A percentile compares a stretch with the other conserved stretches of the same genome.
phyloP scores from a whole-genome alignment of 2,888 invertebrate genomes.

The Acleris cristana region DNA sequence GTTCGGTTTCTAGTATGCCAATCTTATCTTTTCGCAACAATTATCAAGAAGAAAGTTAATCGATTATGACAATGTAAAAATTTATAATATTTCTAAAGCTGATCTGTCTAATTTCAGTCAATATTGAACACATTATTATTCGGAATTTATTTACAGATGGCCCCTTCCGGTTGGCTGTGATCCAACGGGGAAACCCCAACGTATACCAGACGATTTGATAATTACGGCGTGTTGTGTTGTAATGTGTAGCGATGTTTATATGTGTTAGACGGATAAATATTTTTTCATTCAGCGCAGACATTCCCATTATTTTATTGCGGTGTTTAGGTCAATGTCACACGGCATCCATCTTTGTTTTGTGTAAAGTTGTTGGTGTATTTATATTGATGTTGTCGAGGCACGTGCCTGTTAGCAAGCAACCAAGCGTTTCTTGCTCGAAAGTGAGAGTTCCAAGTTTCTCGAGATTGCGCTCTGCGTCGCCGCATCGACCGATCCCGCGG shows the following conservation, averaged over 20 bases:
- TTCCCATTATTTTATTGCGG: constrained; percentile 32
- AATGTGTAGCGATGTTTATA: constrained; percentile 55
- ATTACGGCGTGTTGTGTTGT: constrained; percentile 71
- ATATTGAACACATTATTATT: constrained; percentile 60
- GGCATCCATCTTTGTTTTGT: constrained; percentile 59
- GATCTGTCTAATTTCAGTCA: constrained; percentile 23
- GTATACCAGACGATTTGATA: constrained; percentile 78
- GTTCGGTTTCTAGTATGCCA: no score
- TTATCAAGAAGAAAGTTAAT: no score
- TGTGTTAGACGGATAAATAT: constrained; percentile 40
- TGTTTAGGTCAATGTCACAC: constrained; percentile 59
- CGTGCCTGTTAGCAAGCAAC: constrained; percentile 49
- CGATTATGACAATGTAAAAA: no score
- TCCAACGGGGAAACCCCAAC: constrained; percentile 80
- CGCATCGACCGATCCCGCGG: constrained; percentile 56
- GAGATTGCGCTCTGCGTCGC: constrained; percentile 58
- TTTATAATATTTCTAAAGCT: no score
- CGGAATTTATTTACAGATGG: constrained; percentile 75
- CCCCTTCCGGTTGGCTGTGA: constrained; percentile 75
- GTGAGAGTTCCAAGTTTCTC: constrained; percentile 77
- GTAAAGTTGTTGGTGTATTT: constrained; percentile 57
- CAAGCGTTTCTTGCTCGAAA: constrained; percentile 73
- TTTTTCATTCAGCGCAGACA: constrained; percentile 29
- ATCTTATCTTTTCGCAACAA: no score
- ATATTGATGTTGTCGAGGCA: constrained; percentile 60